Percentiles rank a stretch among this genome's conserved stretches.
Conservation (phyloP, 2,113 vertebrate genomes). For the Tylochromis polylepis region DNA sequence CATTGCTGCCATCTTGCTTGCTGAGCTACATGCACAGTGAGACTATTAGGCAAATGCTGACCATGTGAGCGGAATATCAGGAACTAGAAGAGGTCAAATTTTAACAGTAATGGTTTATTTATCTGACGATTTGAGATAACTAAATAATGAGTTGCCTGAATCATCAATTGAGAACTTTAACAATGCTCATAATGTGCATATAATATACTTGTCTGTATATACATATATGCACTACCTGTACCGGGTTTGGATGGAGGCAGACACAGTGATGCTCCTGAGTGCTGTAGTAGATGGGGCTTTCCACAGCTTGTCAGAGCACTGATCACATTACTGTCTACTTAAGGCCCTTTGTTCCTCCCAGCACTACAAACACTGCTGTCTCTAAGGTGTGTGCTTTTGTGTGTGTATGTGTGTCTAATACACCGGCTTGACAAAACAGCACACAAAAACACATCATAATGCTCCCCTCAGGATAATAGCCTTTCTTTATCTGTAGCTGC, state of each 20-base stretch:
- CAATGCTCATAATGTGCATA: background rate
- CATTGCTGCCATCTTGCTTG: background rate
- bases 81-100: background rate
- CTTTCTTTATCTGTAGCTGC: conserved; percentile 52
- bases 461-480: conserved; percentile 48
- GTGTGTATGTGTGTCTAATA: conserved; percentile 19
- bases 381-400: conserved; percentile 28
- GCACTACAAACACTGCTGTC: conserved; percentile 35
- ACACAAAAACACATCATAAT: conserved; percentile 53
- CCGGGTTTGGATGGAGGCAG: too few relatives aligned
- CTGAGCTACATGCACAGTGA: background rate
- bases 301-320: conserved; percentile 45
- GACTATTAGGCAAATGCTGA: background rate
- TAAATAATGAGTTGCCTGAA: background rate
- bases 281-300: conserved; percentile 15
- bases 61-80: background rate
- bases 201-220: background rate
- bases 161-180: background rate
- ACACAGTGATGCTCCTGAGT: background rate
- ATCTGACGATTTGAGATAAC: background rate
- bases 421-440: conserved; percentile 40
- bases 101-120: background rate
- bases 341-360: conserved; percentile 58
- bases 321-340: conserved; percentile 65
- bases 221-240: too few relatives aligned